Evolutionary conservation across 2,113 vertebrate species (phyloP).

Genomic region (Stigmatopora nigra): DNA sequence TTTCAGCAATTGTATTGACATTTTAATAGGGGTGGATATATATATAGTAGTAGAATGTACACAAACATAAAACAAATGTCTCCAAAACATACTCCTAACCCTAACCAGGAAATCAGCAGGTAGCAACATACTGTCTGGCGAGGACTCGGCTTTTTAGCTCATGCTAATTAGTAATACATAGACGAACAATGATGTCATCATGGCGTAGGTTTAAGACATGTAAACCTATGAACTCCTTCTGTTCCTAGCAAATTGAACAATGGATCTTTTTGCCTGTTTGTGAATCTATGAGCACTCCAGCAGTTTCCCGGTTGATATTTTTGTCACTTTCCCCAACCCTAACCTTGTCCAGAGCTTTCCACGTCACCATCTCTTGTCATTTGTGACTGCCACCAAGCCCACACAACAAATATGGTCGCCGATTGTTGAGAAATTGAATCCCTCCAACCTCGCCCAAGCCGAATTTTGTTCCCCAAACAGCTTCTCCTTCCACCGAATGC

Average conservation of each 20-base stretch:
- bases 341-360: constrained; percentile 43
- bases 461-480: constrained; percentile 40
- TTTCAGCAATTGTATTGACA: not conserved
- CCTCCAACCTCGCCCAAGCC: constrained; percentile 42
- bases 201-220: too few species aligned
- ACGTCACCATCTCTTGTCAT: constrained; percentile 63
- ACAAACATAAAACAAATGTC: too few species aligned
- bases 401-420: constrained; percentile 51
- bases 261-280: not conserved
- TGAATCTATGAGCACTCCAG: constrained; percentile 13
- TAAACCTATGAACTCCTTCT: too few species aligned
- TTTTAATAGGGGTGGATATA: not conserved
- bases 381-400: constrained; percentile 52
- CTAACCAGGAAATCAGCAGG: too few species aligned
- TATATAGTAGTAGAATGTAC: not conserved
- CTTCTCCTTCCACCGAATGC: constrained; percentile 17
- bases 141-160: not conserved
- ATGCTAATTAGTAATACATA: too few species aligned
- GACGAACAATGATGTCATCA: too few species aligned
- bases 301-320: constrained; percentile 42
- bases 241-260: not conserved
- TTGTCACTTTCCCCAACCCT: constrained; percentile 23
- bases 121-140: too few species aligned
- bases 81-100: too few species aligned
- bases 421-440: constrained; percentile 33